Conservation (phyloP, 2,797 vertebrate species). For the Eurystomus glaucurus region DNA sequence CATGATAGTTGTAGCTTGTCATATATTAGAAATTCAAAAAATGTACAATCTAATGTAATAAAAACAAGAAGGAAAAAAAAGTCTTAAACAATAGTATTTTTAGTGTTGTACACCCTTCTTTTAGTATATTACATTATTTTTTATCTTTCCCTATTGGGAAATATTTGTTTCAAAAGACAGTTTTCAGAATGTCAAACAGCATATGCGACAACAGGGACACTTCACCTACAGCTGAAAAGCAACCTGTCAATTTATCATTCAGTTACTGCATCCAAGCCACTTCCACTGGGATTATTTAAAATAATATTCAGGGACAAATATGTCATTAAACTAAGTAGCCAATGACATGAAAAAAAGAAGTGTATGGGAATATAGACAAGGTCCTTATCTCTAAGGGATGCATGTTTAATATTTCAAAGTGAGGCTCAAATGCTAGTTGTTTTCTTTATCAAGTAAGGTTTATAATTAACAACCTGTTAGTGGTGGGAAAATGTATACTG, state of each 20-base stretch:
- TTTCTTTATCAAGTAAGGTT: neutral
- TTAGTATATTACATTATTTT: neutral
- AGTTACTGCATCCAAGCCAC: neutral
- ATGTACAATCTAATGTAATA: neutral
- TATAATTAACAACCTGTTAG: neutral
- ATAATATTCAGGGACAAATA: neutral
- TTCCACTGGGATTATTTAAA: neutral
- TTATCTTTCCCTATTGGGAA: neutral
- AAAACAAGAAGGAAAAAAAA: neutral
- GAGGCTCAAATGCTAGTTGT: neutral
- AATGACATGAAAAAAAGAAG: neutral
- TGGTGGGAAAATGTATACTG: neutral
- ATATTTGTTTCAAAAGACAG: neutral
- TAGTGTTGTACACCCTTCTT: neutral
- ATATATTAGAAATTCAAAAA: neutral
- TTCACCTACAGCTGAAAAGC: constrained; percentile 9
- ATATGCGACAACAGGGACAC: neutral
- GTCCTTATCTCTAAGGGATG: neutral
- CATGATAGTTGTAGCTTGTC: rapidly evolving
- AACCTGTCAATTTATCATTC: neutral
- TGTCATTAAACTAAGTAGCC: neutral
- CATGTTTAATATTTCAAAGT: neutral
- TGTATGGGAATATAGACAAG: neutral
- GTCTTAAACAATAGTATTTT: neutral
- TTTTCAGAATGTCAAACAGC: neutral